Percentiles rank a stretch among this genome's conserved stretches.
These are phyloP conservation scores for Sphecodes monilicornis DNA, from an alignment of 2,888 invertebrate species.

Conservation along the genomic window DNA sequence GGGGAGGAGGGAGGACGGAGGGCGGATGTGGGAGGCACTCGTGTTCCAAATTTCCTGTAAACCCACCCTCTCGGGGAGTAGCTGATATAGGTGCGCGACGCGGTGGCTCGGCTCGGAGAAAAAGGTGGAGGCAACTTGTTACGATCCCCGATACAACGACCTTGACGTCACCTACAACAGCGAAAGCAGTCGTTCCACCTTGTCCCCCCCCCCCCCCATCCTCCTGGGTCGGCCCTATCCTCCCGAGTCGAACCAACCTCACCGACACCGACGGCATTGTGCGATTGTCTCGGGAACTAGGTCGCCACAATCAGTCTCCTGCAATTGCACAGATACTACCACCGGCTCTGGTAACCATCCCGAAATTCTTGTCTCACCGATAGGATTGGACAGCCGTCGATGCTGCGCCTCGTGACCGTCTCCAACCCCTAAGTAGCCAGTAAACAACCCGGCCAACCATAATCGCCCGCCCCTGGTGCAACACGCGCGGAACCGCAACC, in stretches of 20 bases:
- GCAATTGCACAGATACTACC: conserved; percentile 64
- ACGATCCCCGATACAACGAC: conserved; percentile 58
- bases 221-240: conserved; percentile 32
- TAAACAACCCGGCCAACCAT: not conserved
- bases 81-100: not conserved
- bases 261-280: conserved; percentile 63
- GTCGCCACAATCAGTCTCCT: conserved; percentile 75
- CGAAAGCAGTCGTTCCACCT: conserved; percentile 60
- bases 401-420: not conserved
- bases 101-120: not conserved
- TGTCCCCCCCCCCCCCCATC: conserved; percentile 28
- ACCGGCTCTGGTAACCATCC: conserved; percentile 29
- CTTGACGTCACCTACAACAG: conserved; percentile 67
- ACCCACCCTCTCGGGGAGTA: not conserved
- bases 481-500: not conserved
- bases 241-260: conserved; percentile 31
- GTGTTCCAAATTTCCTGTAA: conserved; percentile 6
- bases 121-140: conserved; percentile 36
- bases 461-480: not conserved
- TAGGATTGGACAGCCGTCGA: not conserved
- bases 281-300: conserved; percentile 80
- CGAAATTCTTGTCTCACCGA: conserved; percentile 32
- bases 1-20: not conserved
- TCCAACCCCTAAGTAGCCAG: not conserved
- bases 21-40: not conserved